Evolutionary conservation across 2,797 vertebrate species (phyloP).

Genomic region (Pseudochromis fuscus): DNA sequence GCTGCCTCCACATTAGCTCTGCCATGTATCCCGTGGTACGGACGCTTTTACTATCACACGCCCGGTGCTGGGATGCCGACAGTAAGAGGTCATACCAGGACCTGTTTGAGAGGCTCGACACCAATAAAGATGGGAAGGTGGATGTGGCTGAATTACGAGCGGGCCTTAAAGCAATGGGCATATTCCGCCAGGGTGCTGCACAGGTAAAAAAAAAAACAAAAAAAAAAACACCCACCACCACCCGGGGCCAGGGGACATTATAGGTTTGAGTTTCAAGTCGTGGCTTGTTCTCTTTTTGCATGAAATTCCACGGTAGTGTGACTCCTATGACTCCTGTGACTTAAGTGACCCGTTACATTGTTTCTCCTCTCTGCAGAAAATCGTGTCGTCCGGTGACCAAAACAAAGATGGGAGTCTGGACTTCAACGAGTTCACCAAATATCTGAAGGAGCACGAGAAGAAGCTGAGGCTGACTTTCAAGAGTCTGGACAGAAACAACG

Average conservation of each 20-base stretch:
- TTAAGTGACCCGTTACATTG: background rate
- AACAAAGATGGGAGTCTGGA: conserved; percentile 91
- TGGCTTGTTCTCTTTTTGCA: conserved; percentile 37
- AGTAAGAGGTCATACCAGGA: conserved; percentile 85
- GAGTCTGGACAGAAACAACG: conserved; percentile 96
- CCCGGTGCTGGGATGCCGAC: conserved; percentile 84
- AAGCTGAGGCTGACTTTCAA: conserved; percentile 95
- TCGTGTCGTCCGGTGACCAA: conserved; percentile 90
- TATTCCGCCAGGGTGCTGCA: conserved; percentile 90
- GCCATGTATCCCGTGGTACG: conserved; percentile 73
- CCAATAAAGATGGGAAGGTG: conserved; percentile 92
- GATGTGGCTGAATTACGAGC: conserved; percentile 91
- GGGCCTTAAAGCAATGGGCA: conserved; percentile 89
- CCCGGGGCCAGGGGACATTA: no score
- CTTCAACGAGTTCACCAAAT: conserved; percentile 94
- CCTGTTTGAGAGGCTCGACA: conserved; percentile 90
- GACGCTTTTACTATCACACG: conserved; percentile 74
- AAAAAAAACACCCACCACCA: no score
- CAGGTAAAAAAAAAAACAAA: no score
- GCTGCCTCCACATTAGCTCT: conserved; percentile 29
- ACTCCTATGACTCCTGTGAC: no score
- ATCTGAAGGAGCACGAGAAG: conserved; percentile 97
- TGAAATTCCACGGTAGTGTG: background rate
- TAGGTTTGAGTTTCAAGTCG: conserved; percentile 32
- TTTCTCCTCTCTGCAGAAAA: conserved; percentile 87